Evolutionary conservation across 2,113 vertebrate genomes (phyloP).

Genomic region (Oostethus manadensis): DNA sequence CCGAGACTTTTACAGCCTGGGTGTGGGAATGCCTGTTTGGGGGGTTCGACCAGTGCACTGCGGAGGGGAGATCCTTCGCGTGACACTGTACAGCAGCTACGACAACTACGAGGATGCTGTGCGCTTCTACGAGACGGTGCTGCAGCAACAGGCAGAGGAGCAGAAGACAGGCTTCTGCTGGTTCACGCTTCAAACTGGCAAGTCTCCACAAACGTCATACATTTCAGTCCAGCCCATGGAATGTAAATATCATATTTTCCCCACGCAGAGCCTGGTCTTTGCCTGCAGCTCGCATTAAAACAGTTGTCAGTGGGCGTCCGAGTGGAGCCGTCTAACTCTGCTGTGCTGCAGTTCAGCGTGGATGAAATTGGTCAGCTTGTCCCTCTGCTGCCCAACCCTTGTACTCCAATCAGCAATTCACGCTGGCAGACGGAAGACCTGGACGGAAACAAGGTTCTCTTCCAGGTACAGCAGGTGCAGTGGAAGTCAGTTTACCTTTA

Average conservation of each 20-base stretch:
- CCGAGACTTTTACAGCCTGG: slow-evolving; percentile 84
- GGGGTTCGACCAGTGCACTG: slow-evolving; percentile 78
- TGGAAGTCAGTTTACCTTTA: too few relatives aligned
- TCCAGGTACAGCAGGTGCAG: slow-evolving; percentile 74
- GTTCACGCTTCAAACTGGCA: slow-evolving; percentile 72
- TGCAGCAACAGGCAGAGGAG: slow-evolving; percentile 73
- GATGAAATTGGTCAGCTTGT: slow-evolving; percentile 89
- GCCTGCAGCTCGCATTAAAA: slow-evolving; percentile 84
- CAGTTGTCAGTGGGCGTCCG: slow-evolving; percentile 78
- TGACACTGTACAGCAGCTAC: slow-evolving; percentile 83
- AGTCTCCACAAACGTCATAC: background rate
- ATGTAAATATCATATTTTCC: background rate
- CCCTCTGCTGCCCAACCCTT: slow-evolving; percentile 88
- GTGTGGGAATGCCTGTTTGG: slow-evolving; percentile 86
- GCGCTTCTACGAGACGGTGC: slow-evolving; percentile 83
- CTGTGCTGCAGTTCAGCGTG: slow-evolving; percentile 86
- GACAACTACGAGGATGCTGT: slow-evolving; percentile 87
- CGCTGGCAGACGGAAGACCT: slow-evolving; percentile 96
- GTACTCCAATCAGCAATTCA: slow-evolving; percentile 83
- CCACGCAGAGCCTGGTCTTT: slow-evolving; percentile 37
- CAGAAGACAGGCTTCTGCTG: slow-evolving; percentile 77
- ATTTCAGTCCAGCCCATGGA: background rate
- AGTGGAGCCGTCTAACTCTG: slow-evolving; percentile 73
- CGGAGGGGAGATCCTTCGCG: slow-evolving; percentile 78
- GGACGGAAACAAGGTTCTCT: slow-evolving; percentile 86